These are phyloP conservation scores for Antennarius maculatus DNA, from an alignment of 2,797 vertebrate species.

Conservation along the genomic window DNA sequence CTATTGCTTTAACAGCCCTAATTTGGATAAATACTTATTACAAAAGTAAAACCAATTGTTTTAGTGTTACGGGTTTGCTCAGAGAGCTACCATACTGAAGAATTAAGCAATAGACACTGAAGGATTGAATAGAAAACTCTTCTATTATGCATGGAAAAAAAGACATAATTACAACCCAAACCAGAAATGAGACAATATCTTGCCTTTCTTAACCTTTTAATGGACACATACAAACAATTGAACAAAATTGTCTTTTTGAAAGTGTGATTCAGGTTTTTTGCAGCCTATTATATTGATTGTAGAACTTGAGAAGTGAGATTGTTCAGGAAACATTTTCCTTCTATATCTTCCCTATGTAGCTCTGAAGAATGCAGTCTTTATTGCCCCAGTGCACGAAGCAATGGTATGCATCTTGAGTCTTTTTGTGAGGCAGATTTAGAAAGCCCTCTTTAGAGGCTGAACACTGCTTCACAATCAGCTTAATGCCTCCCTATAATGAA, in stretches of 20 bases:
- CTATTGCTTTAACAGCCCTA: not conserved
- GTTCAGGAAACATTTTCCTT: slow-evolving; percentile 8
- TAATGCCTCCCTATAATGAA: slow-evolving; percentile 82
- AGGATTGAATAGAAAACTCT: slow-evolving; percentile 30
- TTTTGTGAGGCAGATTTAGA: slow-evolving; percentile 85
- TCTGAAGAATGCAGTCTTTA: slow-evolving; percentile 77
- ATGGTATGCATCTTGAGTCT: slow-evolving; percentile 78
- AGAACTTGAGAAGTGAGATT: slow-evolving; percentile 9
- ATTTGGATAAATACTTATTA: not conserved
- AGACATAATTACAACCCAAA: slow-evolving; percentile 28
- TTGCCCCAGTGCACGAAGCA: slow-evolving; percentile 73
- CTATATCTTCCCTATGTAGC: slow-evolving; percentile 42
- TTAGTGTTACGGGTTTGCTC: slow-evolving; percentile 19
- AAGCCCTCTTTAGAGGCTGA: slow-evolving; percentile 81
- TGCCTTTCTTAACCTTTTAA: not conserved
- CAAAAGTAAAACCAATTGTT: slow-evolving; percentile 41
- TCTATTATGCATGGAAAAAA: slow-evolving; percentile 37
- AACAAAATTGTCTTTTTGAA: not conserved
- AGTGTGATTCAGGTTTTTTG: not conserved
- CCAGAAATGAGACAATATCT: not conserved
- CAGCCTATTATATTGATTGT: not conserved
- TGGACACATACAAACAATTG: not conserved
- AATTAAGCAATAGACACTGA: slow-evolving; percentile 31
- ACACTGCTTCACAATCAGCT: slow-evolving; percentile 81
- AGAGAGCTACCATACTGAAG: slow-evolving; percentile 15